phyloP scores from a whole-genome alignment of 2,888 invertebrate species.

The Mamestra brassicae region DNA sequence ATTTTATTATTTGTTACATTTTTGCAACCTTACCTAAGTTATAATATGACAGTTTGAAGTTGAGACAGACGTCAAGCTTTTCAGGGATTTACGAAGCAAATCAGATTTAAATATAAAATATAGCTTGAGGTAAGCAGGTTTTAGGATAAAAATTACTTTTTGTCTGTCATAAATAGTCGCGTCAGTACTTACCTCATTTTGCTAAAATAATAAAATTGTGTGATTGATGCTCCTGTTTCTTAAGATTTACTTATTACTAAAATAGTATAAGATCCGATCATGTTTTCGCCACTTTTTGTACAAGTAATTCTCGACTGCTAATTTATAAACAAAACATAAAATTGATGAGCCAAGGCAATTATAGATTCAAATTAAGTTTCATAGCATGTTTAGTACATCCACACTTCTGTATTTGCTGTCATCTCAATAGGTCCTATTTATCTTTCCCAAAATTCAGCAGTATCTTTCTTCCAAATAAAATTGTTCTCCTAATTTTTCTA shows the following conservation, averaged over 20 bases:
- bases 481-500: not conserved
- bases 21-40: too few species aligned
- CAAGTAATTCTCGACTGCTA: too few species aligned
- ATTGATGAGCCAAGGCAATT: too few species aligned
- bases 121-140: not conserved
- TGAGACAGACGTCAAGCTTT: constrained; percentile 1
- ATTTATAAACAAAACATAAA: too few species aligned
- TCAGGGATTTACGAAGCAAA: not conserved
- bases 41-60: not conserved
- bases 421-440: too few species aligned
- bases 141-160: not conserved
- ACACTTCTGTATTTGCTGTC: too few species aligned
- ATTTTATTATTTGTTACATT: too few species aligned
- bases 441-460: not conserved
- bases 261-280: too few species aligned
- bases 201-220: not conserved
- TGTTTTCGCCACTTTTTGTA: too few species aligned
- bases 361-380: too few species aligned
- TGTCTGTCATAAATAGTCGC: not conserved
- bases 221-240: not conserved
- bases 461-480: too few species aligned
- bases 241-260: not conserved
- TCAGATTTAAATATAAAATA: constrained; percentile 9
- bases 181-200: not conserved
- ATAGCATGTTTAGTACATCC: too few species aligned